Percentiles rank a stretch among this genome's conserved stretches.
Evolutionary conservation across 1,140 invertebrate species (phyloP).

Genomic region (Listronotus oregonensis): DNA sequence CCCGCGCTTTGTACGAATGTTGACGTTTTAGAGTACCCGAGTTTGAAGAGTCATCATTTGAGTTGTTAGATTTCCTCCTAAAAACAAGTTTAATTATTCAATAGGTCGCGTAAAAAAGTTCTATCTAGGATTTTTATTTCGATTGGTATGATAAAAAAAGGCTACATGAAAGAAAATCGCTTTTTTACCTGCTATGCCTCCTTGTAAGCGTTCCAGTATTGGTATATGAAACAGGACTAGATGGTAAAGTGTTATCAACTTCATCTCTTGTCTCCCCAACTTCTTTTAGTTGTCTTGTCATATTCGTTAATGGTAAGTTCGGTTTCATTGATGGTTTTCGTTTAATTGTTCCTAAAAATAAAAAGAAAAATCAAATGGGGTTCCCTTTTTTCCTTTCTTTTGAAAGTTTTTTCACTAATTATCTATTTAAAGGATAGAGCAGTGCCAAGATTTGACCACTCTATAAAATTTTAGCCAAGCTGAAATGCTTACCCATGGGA

Average conservation of each 20-base stretch:
- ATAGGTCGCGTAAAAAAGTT: too few relatives aligned
- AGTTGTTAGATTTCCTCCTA: slow-evolving; percentile 58
- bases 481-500: slow-evolving; percentile 64
- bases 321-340: slow-evolving; percentile 87
- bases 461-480: too few relatives aligned
- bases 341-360: slow-evolving; percentile 74
- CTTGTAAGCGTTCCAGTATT: slow-evolving; percentile 59
- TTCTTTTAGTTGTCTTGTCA: slow-evolving; percentile 85
- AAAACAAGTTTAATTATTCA: background rate
- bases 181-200: slow-evolving; percentile 55
- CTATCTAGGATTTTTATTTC: too few relatives aligned
- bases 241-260: slow-evolving; percentile 45
- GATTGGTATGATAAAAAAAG: too few relatives aligned
- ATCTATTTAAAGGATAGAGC: background rate
- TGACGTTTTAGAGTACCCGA: slow-evolving; percentile 63
- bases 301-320: slow-evolving; percentile 87
- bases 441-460: too few relatives aligned
- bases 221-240: slow-evolving; percentile 49
- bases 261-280: slow-evolving; percentile 69
- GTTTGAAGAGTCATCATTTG: slow-evolving; percentile 59
- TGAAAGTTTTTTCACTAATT: too few relatives aligned
- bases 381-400: slow-evolving; percentile 9
- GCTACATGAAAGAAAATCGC: too few relatives aligned
- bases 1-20: slow-evolving; percentile 53
- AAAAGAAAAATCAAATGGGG: background rate